Conservation (phyloP, 2,888 invertebrate genomes). For the Metellina segmentata region DNA sequence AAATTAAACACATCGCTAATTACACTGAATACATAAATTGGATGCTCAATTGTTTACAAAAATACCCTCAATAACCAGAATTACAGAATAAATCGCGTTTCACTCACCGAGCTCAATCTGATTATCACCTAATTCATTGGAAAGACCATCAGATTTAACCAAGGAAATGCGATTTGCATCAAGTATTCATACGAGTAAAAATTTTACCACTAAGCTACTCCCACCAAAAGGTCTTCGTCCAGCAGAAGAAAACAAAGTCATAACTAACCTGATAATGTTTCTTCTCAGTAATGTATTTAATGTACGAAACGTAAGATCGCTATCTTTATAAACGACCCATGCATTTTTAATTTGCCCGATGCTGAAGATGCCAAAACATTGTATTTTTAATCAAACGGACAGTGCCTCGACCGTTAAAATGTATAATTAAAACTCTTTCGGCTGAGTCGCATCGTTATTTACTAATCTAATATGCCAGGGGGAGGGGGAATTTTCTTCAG, state of each 20-base stretch:
- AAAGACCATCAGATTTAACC: constrained; percentile 28
- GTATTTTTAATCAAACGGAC: constrained; percentile 56
- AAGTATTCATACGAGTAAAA: constrained; percentile 62
- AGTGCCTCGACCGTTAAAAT: background rate
- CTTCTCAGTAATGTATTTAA: constrained; percentile 39
- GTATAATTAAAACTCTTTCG: constrained; percentile 28
- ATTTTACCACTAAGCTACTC: constrained; percentile 28
- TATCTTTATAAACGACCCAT: constrained; percentile 32
- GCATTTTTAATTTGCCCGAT: constrained; percentile 58
- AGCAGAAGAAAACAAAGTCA: constrained; percentile 14
- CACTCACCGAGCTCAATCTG: background rate
- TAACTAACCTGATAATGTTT: constrained; percentile 55
- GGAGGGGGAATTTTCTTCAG: background rate
- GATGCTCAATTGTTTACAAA: background rate
- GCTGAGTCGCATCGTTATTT: background rate
- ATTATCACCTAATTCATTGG: constrained; percentile 46
- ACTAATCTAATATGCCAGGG: background rate
- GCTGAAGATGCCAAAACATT: background rate
- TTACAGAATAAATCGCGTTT: background rate
- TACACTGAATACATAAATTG: background rate
- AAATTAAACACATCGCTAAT: no score
- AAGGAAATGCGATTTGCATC: constrained; percentile 49
- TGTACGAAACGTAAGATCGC: constrained; percentile 25
- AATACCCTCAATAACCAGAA: background rate
- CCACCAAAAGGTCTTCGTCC: background rate